Evolutionary conservation across 2,888 invertebrate genomes (phyloP), one percentile per base, ranked within the genome.

Genomic region (Drosophila cracens): DNA sequence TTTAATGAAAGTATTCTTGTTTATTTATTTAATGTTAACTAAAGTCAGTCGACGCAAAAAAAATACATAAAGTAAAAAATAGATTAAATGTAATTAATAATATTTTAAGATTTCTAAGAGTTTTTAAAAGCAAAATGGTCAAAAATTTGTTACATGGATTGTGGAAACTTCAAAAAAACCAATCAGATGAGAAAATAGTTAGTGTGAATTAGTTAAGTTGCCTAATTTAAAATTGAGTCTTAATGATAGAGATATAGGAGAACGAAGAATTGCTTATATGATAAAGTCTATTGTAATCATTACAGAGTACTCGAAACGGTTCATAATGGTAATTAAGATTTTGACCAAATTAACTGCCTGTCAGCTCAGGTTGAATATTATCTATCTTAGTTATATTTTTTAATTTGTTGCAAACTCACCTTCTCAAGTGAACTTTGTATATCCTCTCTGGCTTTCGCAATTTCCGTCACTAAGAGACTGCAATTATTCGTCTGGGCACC

Each of bases 381-480:
- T 53, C 2, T 16, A 25, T 18, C 6, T 11, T 36, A 27, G n/a
- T 18, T 18, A 49, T 10, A 49, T 25, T 46, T 46, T 46, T 16
- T 16, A 46, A 16, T 25, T 46, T 27, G 27, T 38, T 29, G 21
- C 29, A 40, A 40, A 36, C 95, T 95, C 94, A 96, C 96, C 94
- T 95, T 95, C 94, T 95, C 95, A 92, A 96, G 94, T 90, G 95
- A 95, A 91, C 95, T 95, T 94, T 95, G 96, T 94, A 97, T 96
- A 94, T 97, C 96, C 94, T 97, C 96, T 92, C 97, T 95, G 93
- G 97, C 97, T 94, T 96, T 97, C 92, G 96, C 97, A 92, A 97
- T 96, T 95, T 97, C 97, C 93, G 95, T 95, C 92, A 96, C 96
- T 94, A 97, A 95, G 90, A 96, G 95, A 91, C 95, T 95, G 75